These are phyloP conservation scores for Coptodon bakossiorum DNA, from an alignment of 2,113 vertebrate genomes.

Conservation along the genomic window DNA sequence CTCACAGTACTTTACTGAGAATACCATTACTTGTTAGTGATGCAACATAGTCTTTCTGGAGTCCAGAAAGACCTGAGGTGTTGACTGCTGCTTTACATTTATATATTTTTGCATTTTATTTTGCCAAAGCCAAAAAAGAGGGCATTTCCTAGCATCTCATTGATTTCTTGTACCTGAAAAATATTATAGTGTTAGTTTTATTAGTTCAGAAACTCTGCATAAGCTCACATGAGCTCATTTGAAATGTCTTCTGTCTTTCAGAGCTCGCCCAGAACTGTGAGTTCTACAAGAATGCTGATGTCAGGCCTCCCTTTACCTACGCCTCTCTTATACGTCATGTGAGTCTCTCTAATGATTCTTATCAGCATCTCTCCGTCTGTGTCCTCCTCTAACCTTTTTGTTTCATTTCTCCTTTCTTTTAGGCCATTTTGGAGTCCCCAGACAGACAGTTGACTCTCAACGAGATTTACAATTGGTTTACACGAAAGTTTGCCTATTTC, in stretches of 20 bases:
- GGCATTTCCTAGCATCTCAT: not conserved
- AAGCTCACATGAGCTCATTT: not conserved
- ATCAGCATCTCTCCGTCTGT: not conserved
- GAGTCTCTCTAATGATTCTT: slow-evolving; percentile 31
- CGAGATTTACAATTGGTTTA: slow-evolving; percentile 99
- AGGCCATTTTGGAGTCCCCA: slow-evolving; percentile 98
- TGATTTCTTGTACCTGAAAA: not conserved
- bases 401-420: not conserved
- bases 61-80: not conserved
- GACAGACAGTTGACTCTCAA: slow-evolving; percentile 98
- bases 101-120: not conserved
- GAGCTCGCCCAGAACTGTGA: slow-evolving; percentile 99
- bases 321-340: slow-evolving; percentile 99
- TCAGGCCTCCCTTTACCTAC: slow-evolving; percentile 96
- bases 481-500: slow-evolving; percentile 98
- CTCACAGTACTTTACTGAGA: not conserved
- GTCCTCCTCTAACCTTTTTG: not conserved
- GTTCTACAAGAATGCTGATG: slow-evolving; percentile 99
- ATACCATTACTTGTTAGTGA: not conserved
- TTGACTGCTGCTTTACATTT: not conserved
- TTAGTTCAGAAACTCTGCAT: not conserved
- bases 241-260: slow-evolving; percentile 41
- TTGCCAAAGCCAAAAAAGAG: not conserved
- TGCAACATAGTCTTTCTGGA: not conserved
- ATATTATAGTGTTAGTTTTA: not conserved